Percentiles rank a stretch among this genome's conserved stretches.
These are phyloP conservation scores for Drosophila leonis DNA, from an alignment of 2,888 invertebrate genomes.

Conservation along the genomic window DNA sequence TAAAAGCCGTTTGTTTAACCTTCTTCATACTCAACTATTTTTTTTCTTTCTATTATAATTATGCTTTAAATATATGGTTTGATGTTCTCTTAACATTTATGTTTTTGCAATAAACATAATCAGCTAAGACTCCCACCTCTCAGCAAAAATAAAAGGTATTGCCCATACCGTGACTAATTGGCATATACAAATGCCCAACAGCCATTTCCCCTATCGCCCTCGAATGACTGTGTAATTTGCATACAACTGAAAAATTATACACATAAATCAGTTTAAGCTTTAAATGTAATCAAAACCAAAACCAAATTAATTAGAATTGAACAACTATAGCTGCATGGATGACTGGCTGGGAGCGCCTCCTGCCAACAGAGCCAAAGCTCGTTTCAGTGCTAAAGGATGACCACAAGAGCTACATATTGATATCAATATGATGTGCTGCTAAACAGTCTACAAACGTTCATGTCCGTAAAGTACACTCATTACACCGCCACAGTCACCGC, in stretches of 20 bases:
- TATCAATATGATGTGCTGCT: slow-evolving; percentile 40
- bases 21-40: no score
- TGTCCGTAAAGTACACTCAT: slow-evolving; percentile 61
- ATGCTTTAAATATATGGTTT: background rate
- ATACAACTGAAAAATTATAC: slow-evolving; percentile 52
- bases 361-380: background rate
- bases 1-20: background rate
- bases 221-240: slow-evolving; percentile 41
- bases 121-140: background rate
- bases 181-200: slow-evolving; percentile 33
- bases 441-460: slow-evolving; percentile 38
- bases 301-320: slow-evolving; percentile 67
- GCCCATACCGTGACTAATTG: slow-evolving; percentile 29
- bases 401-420: slow-evolving; percentile 47
- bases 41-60: background rate
- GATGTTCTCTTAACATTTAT: background rate
- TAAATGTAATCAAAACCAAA: slow-evolving; percentile 61
- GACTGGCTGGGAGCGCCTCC: background rate
- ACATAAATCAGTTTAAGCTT: slow-evolving; percentile 58
- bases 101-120: background rate
- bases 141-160: slow-evolving; percentile 17
- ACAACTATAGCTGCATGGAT: slow-evolving; percentile 37
- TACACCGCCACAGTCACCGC: slow-evolving; percentile 59
- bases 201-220: slow-evolving; percentile 30
- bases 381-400: slow-evolving; percentile 16